Conservation (phyloP, 2,888 invertebrate species). For the Sminthurinus aureus region DNA sequence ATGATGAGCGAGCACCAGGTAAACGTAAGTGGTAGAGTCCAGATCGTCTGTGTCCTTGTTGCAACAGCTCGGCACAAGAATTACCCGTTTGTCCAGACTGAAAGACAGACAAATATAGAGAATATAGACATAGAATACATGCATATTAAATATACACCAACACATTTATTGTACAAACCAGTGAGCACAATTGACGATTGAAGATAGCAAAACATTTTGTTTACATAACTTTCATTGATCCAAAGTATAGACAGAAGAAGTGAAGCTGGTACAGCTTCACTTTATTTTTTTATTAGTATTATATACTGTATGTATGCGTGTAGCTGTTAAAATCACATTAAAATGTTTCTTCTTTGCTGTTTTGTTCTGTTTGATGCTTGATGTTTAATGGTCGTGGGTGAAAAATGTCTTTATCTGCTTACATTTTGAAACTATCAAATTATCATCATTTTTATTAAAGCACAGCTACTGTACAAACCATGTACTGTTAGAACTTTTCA, state of each 20-base stretch:
- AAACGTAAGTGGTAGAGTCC: conserved; percentile 91
- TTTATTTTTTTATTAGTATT: too few relatives aligned
- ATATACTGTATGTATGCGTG: too few relatives aligned
- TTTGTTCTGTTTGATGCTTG: too few relatives aligned
- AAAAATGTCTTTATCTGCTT: not conserved
- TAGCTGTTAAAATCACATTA: too few relatives aligned
- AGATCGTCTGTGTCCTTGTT: conserved; percentile 85
- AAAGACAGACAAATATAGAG: conserved; percentile 26
- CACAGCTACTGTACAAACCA: not conserved
- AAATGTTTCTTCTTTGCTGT: too few relatives aligned
- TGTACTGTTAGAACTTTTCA: not conserved
- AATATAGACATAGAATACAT: not conserved
- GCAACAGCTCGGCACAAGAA: conserved; percentile 84
- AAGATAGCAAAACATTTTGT: too few relatives aligned
- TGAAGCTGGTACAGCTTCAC: too few relatives aligned
- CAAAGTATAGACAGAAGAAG: too few relatives aligned
- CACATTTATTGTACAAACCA: not conserved
- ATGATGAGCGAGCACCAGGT: conserved; percentile 78
- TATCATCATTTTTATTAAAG: too few relatives aligned
- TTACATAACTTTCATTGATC: too few relatives aligned
- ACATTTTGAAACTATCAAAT: too few relatives aligned
- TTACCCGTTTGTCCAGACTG: conserved; percentile 70
- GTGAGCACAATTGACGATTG: too few relatives aligned
- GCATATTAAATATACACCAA: not conserved
- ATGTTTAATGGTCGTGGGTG: not conserved